Conservation (phyloP, 2,888 invertebrate species). For the Petrolisthes manimaculis region DNA sequence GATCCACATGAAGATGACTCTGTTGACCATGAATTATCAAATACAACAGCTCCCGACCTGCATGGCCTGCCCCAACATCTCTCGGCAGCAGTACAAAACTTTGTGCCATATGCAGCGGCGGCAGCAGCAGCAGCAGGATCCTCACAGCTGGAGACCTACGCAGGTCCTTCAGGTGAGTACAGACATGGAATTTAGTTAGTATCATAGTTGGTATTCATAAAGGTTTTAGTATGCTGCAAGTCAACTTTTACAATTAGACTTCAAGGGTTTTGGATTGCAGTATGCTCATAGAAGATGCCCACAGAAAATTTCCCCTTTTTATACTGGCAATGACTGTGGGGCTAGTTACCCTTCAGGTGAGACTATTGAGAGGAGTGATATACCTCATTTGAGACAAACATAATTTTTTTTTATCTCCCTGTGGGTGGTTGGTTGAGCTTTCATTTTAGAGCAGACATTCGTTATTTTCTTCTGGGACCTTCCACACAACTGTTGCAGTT, state of each 20-base stretch:
- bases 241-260: not conserved
- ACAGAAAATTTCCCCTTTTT: too few relatives aligned
- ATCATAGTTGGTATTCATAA: not conserved
- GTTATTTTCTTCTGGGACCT: too few relatives aligned
- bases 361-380: constrained; percentile 51
- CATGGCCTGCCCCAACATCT: constrained; percentile 59
- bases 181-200: not conserved
- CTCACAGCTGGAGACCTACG: constrained; percentile 63
- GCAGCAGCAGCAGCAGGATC: constrained; percentile 60
- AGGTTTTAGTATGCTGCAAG: not conserved
- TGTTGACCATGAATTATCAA: constrained; percentile 34
- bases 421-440: too few relatives aligned
- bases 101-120: constrained; percentile 60
- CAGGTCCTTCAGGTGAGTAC: constrained; percentile 64
- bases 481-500: too few relatives aligned
- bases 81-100: constrained; percentile 64
- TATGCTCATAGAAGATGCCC: constrained; percentile 23
- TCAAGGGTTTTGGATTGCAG: constrained; percentile 23
- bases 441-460: too few relatives aligned
- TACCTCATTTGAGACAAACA: constrained; percentile 55
- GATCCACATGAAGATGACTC: constrained; percentile 55
- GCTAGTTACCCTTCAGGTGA: constrained; percentile 58
- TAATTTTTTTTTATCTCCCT: too few relatives aligned
- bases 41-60: constrained; percentile 45
- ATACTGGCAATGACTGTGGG: constrained; percentile 41